Percentiles rank a stretch among this genome's conserved stretches.
Conservation (phyloP, 2,797 vertebrate genomes). For the Eidolon dupreanum region DNA sequence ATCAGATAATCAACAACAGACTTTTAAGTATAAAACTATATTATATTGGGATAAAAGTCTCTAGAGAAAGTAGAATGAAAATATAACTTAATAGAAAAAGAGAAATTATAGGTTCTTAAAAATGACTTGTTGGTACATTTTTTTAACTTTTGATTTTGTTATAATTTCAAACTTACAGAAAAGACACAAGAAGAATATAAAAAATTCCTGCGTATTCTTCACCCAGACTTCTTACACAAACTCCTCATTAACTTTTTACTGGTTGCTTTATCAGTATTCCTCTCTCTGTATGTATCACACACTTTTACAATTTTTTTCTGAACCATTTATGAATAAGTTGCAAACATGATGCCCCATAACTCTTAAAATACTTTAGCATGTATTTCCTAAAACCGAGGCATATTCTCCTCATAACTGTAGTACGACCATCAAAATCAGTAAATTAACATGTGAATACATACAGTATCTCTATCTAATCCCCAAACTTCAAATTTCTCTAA, state of each 20-base stretch:
- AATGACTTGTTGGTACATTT: neutral
- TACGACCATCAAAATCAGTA: neutral
- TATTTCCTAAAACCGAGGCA: neutral
- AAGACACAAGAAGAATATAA: neutral
- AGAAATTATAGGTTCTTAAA: neutral
- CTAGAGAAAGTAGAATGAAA: neutral
- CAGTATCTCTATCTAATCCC: neutral
- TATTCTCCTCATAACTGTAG: neutral
- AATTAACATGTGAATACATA: neutral
- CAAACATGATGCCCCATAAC: neutral
- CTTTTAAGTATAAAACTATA: neutral
- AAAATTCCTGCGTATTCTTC: neutral
- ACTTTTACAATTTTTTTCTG: neutral
- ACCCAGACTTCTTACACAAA: neutral
- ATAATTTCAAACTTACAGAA: neutral
- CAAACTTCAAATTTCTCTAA: neutral
- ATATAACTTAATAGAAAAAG: neutral
- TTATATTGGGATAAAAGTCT: neutral
- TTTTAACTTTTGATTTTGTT: neutral
- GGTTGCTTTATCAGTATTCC: neutral
- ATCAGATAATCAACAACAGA: neutral
- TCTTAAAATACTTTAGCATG: neutral
- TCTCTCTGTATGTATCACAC: no score
- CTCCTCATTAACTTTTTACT: neutral
- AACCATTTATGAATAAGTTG: neutral